Base-by-base conservation (phyloP, 2,888 invertebrate species). In the Pimpla rufipes region DNA sequence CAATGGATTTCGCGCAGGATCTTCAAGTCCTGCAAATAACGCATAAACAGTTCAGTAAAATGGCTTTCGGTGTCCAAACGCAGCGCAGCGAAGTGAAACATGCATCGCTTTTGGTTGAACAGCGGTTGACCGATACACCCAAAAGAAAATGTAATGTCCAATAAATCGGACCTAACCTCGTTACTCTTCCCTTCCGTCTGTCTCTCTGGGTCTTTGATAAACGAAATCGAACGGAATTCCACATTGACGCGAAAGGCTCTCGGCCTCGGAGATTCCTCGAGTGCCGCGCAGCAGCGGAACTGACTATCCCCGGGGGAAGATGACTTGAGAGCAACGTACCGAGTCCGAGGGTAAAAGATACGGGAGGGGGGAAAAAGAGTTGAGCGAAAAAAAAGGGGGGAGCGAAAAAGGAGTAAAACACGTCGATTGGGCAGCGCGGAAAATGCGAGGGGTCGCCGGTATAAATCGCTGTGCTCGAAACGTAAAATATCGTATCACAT, bases 391-490 rank as follows among this genome's bases (percentile, higher is more conserved):
- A 57, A 42, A 47, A 42, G n/a, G 13, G 5, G n/a, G 13, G 5
- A 29, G 5, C 29, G 29, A 55, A 52, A 35, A 40, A 18, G 13
- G 6, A 18, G 50, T 18, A 21, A 37, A 18, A 70, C 50, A 55
- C 18, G 18, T 8, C 50, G 11, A 29, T 21, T 18, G 50, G 21
- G 16, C 21, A 6, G 10, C 23, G 42, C 29, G 11, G 42, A 23
- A 42, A 21, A 42, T 16, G 18, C 5, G 55, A 66, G 40, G 71
- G 81, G 52, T 35, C 59, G 50, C 59, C 50, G 35, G 52, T 50
- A 81, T 81, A 81, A 81, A 81, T 81, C 73, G 81, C 55, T 8
- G 50, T 67, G 66, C 81, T 81, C 73, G 77, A 81, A 81, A 73
- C 73, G 81, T 77, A 77, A 81, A 77, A 77, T 81, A 81, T 77